Conservation (phyloP, 2,113 vertebrate species). For the Ascaphus truei region DNA sequence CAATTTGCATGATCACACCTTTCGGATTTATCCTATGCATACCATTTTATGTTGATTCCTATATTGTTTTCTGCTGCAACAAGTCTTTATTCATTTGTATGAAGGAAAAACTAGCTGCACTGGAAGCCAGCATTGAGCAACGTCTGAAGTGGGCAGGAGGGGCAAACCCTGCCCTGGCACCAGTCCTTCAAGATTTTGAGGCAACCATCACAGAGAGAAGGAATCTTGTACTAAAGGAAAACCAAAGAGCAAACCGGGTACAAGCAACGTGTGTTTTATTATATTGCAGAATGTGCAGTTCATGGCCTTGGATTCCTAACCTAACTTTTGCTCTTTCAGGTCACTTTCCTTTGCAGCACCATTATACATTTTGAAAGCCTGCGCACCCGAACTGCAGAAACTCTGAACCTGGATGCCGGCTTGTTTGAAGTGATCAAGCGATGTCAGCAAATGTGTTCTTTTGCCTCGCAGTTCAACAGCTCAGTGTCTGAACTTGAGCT, state of each 20-base stretch:
- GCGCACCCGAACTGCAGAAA: constrained; percentile 87
- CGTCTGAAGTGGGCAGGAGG: constrained; percentile 97
- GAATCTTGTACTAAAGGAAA: constrained; percentile 85
- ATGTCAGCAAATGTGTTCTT: constrained; percentile 93
- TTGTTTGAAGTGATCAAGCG: constrained; percentile 93
- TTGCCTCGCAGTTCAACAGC: constrained; percentile 90
- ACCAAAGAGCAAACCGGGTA: constrained; percentile 90
- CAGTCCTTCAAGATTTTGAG: constrained; percentile 96
- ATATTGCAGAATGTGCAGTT: not conserved
- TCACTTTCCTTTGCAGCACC: constrained; percentile 95
- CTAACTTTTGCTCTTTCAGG: constrained; percentile 61
- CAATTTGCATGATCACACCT: no score
- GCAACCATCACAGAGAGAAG: constrained; percentile 90
- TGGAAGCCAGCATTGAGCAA: constrained; percentile 96
- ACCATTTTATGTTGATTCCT: no score
- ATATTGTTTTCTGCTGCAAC: no score
- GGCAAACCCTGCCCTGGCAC: constrained; percentile 89
- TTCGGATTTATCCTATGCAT: no score
- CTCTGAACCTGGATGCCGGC: constrained; percentile 82
- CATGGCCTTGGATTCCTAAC: no score
- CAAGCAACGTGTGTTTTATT: not conserved
- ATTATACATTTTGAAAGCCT: constrained; percentile 95
- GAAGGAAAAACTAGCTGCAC: constrained; percentile 87
- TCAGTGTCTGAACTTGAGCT: constrained; percentile 90
- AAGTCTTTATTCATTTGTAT: not conserved